phyloP scores from a whole-genome alignment of 2,113 vertebrate species.

The Dissostichus mawsoni region DNA sequence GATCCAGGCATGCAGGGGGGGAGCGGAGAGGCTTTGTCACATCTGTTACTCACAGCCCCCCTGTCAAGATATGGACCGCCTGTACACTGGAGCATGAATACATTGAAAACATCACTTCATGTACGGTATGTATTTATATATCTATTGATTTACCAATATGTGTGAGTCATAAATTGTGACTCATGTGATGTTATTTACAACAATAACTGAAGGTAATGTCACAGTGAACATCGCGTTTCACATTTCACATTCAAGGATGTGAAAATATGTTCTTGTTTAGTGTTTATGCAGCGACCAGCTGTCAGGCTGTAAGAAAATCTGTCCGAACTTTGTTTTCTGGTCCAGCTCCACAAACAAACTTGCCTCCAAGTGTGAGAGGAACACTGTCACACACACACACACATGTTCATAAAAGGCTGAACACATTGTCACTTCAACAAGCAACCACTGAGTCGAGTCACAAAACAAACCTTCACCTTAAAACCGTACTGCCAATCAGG shows the following conservation, averaged over 20 bases:
- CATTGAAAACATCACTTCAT: slow-evolving; percentile 24
- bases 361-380: neutral
- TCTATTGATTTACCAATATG: slow-evolving; percentile 14
- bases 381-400: slow-evolving; percentile 32
- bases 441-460: neutral
- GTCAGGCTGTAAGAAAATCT: neutral
- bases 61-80: slow-evolving; percentile 45
- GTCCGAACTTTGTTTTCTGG: neutral
- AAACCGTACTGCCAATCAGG: slow-evolving; percentile 1
- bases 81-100: slow-evolving; percentile 44
- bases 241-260: neutral
- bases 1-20: slow-evolving; percentile 54
- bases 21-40: slow-evolving; percentile 60
- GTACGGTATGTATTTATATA: slow-evolving; percentile 23
- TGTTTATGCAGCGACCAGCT: neutral
- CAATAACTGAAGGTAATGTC: neutral
- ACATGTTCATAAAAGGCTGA: slow-evolving; percentile 18
- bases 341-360: slow-evolving; percentile 14
- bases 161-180: neutral
- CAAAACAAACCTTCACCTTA: neutral
- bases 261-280: neutral
- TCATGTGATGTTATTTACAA: neutral
- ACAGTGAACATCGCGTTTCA: neutral
- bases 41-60: slow-evolving; percentile 57
- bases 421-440: slow-evolving; percentile 34